phyloP scores from a whole-genome alignment of 2,113 vertebrate species.

The Salvator merianae region DNA sequence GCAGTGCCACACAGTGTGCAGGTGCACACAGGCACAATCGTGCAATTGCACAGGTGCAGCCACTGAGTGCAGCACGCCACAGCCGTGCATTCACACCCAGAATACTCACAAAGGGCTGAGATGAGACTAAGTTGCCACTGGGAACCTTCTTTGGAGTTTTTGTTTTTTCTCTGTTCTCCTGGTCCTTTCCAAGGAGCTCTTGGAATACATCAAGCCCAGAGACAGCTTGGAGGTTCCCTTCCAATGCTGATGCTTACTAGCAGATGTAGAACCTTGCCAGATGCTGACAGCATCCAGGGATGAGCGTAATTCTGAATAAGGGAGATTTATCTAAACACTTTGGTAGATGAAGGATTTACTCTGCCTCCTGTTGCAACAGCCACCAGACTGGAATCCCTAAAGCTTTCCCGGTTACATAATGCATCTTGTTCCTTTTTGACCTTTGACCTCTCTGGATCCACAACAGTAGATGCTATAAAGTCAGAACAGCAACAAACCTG shows the following conservation, averaged over 20 bases:
- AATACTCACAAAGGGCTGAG: too few species aligned
- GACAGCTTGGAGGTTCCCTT: neutral
- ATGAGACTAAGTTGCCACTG: too few species aligned
- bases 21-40: too few species aligned
- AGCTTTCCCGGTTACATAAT: neutral
- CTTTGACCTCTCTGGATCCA: neutral
- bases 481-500: neutral
- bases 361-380: neutral
- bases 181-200: too few species aligned
- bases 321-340: neutral
- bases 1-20: too few species aligned
- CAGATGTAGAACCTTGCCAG: neutral
- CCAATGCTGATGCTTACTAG: neutral
- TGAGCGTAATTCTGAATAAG: neutral
- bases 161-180: too few species aligned
- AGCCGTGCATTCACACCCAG: too few species aligned
- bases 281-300: neutral
- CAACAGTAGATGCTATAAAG: neutral
- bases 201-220: neutral
- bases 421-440: neutral
- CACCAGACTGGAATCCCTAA: neutral
- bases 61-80: too few species aligned
- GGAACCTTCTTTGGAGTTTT: too few species aligned
- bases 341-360: neutral
- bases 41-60: too few species aligned